Conservation (phyloP, 2,113 vertebrate genomes). For the Macrotis lagotis region DNA sequence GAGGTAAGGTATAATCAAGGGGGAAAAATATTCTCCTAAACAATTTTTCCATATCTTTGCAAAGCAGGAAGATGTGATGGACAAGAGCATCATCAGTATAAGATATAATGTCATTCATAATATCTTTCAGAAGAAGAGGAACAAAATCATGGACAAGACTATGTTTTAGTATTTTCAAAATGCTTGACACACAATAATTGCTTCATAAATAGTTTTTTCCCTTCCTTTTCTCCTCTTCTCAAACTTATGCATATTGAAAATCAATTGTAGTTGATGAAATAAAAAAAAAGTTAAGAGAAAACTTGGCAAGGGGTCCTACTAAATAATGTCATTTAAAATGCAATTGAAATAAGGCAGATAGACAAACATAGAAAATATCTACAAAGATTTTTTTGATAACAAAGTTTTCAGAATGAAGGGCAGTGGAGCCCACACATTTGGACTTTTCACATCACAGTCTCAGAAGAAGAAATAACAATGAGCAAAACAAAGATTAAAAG, state of each 20-base stretch:
- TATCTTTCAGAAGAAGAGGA: neutral
- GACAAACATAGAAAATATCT: neutral
- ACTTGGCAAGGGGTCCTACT: neutral
- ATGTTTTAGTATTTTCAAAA: neutral
- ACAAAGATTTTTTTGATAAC: neutral
- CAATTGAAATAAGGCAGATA: neutral
- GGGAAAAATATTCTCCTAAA: neutral
- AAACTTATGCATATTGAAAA: neutral
- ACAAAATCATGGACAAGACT: neutral
- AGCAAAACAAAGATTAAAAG: neutral
- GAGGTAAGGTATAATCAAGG: neutral
- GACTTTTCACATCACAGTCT: neutral
- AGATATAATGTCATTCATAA: neutral
- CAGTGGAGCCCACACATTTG: neutral
- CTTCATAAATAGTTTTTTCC: neutral
- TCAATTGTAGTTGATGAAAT: neutral
- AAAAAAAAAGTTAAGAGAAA: neutral
- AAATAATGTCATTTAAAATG: neutral
- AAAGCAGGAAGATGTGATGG: neutral
- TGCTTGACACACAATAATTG: neutral
- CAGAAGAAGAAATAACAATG: neutral
- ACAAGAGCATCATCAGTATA: neutral
- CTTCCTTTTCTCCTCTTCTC: neutral
- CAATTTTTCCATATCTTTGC: neutral
- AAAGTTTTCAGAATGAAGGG: neutral